Base-by-base conservation (phyloP, 2,888 invertebrate genomes). In the Eupithecia vulgata region DNA sequence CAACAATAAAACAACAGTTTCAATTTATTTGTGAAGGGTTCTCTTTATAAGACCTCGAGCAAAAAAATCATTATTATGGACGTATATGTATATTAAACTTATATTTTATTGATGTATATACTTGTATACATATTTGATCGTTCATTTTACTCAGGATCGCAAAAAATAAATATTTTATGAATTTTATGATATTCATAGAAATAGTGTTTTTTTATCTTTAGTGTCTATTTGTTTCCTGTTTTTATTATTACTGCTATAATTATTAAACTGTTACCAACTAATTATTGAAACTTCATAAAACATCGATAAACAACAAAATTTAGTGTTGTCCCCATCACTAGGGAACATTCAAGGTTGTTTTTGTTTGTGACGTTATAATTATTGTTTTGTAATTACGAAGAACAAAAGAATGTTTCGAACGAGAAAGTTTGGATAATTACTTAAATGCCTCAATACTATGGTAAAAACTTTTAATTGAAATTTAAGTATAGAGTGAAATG, bases 351-450 rank as follows among this genome's bases (percentile, higher is more conserved):
- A 42, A 71, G 67, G 72, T 74, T 70, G 64, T 72, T 75, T 52
- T 73, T 71, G 68, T 71, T 71, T 64, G 64, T 64, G 37, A 75
- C 67, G 40, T 68, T 72, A 71, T 78, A 78, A 78, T 73, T 76
- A 76, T 70, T 52, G 65, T 65, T 70, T 65, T 30, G 35, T 42
- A n/a, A 52, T 64, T 64, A 17, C 37, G 61, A 37, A 70, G n/a
- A 70, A 65, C 65, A 65, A 65, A 65, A 65, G 65, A 65, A 65
- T 65, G 37, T 2, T 65, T 25, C 21, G 12, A 40, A 37, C 65
- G 40, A 40, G 52, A 65, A 65, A 65, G 48, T 15, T 69, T 59
- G 21, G 13, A 67, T 67, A 71, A 74, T 71, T 62, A 59, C 62
- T 68, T n/a, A 34, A n/a, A n/a, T 30, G 57, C 52, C 70, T 68